phyloP scores from a whole-genome alignment of 2,888 invertebrate genomes.

The Psylliodes chrysocephalus region DNA sequence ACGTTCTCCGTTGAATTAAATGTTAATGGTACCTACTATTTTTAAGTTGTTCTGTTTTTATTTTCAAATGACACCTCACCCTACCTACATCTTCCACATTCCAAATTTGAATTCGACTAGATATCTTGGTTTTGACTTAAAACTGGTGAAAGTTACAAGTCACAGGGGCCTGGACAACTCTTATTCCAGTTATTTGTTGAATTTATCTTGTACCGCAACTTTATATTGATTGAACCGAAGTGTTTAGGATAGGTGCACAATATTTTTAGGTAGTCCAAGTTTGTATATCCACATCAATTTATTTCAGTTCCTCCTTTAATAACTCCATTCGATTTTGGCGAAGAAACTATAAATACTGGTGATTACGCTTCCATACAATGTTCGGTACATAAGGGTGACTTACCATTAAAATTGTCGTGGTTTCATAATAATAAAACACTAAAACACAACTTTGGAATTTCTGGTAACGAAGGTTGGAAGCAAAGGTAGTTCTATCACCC shows the following conservation, averaged over 20 bases:
- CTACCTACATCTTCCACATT: neutral
- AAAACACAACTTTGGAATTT: constrained; percentile 56
- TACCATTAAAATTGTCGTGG: constrained; percentile 79
- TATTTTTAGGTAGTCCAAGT: too few species aligned
- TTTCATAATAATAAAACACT: constrained; percentile 74
- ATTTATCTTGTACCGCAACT: too few species aligned
- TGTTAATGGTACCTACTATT: constrained; percentile 71
- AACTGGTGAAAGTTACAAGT: too few species aligned
- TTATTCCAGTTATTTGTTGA: too few species aligned
- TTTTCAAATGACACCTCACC: neutral
- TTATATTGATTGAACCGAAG: too few species aligned
- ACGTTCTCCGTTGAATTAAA: constrained; percentile 72
- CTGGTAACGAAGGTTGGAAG: constrained; percentile 66
- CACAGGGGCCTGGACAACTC: too few species aligned
- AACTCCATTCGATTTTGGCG: constrained; percentile 63
- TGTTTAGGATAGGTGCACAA: too few species aligned
- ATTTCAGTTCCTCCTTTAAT: constrained; percentile 60
- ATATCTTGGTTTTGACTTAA: too few species aligned
- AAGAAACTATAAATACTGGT: constrained; percentile 74
- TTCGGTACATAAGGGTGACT: constrained; percentile 78
- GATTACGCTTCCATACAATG: constrained; percentile 76
- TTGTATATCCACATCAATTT: too few species aligned
- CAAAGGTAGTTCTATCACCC: constrained; percentile 70
- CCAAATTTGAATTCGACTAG: too few species aligned
- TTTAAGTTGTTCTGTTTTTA: neutral